Base-by-base conservation (phyloP, 2,113 vertebrate species). In the Eulemur rufifrons region DNA sequence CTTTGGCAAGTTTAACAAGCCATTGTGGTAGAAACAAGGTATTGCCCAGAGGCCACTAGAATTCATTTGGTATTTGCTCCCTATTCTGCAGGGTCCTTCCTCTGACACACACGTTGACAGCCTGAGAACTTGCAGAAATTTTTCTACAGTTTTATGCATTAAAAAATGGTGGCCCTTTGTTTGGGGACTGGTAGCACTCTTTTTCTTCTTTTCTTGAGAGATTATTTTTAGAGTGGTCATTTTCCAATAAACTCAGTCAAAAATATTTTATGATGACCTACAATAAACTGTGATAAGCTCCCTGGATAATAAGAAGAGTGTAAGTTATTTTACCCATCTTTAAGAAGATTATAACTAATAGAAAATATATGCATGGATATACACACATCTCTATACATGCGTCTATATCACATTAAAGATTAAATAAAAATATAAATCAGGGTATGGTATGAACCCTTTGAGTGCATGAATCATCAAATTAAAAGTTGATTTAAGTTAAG, bases 1-100 rank as follows among this genome's bases (percentile, higher is more conserved):
- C 91, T 94, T 97, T 98, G 97, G 96, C 94, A 98, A 95, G 96
- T 98, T 98, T 98, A 98, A 98, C 89, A 97, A 98, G 97, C 95
- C 97, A 97, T 98, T 98, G 98, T 98, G 97, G 97, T 95, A 93
- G 94, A 98, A 98, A 96, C 63, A 95, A 98, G 97, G 98, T 94
- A 98, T 92, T 97, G 89, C 95, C 98, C 94, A 97, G 97, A 97
- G 98, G 98, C 86, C 92, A 94, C 93, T 12, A 10, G 95, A 95
- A 98, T 94, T 95, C 85, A 37, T 97, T 96, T 97, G 95, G 91
- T 77, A 81, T 97, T 96, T 91, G 78, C 86, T 96, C 90, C 77
- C n/a, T 84, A 7, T 96, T 98, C 94, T 52, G 3, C 92, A 89
- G 68, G 74, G 93, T 97, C 77, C 77, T 96, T 93, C 93, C 76